These are phyloP conservation scores for Odontocolon sp. DNA, from an alignment of 2,888 invertebrate species.

Conservation along the genomic window DNA sequence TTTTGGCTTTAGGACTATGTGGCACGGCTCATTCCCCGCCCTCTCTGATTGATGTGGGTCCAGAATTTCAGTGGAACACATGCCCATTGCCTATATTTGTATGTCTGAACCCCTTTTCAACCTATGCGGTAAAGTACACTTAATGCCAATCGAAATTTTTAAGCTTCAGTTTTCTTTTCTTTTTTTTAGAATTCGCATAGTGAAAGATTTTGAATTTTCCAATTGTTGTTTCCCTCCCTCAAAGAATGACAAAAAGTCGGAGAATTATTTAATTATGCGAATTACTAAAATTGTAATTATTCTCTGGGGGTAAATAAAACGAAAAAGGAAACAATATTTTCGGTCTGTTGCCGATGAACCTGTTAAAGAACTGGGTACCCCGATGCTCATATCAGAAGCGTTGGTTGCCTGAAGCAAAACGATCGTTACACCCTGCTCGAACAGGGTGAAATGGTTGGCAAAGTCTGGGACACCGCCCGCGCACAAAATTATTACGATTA, in stretches of 20 bases:
- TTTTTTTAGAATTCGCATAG: too few relatives aligned
- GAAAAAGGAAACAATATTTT: slow-evolving; percentile 3
- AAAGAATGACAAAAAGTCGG: too few relatives aligned
- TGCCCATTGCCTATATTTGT: background rate
- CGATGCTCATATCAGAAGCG: slow-evolving; percentile 1
- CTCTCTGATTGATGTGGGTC: slow-evolving; percentile 77
- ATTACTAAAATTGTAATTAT: too few relatives aligned
- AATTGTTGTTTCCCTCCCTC: too few relatives aligned
- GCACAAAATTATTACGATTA: slow-evolving; percentile 73
- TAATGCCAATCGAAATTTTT: too few relatives aligned
- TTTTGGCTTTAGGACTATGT: slow-evolving; percentile 71
- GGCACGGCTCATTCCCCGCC: slow-evolving; percentile 65
- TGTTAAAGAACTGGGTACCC: slow-evolving; percentile 6
- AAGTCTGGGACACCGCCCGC: slow-evolving; percentile 52
- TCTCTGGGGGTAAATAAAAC: background rate
- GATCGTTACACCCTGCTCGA: slow-evolving; percentile 62
- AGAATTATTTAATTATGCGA: too few relatives aligned
- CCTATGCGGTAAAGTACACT: background rate
- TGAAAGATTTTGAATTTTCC: too few relatives aligned
- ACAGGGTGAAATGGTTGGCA: slow-evolving; percentile 23
- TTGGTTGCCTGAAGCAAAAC: slow-evolving; percentile 35
- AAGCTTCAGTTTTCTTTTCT: too few relatives aligned
- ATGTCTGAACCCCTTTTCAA: background rate
- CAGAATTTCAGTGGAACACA: slow-evolving; percentile 36
- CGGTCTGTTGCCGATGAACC: slow-evolving; percentile 29